Base-by-base conservation (phyloP, 2,113 vertebrate species). In the Meriones unguiculatus region DNA sequence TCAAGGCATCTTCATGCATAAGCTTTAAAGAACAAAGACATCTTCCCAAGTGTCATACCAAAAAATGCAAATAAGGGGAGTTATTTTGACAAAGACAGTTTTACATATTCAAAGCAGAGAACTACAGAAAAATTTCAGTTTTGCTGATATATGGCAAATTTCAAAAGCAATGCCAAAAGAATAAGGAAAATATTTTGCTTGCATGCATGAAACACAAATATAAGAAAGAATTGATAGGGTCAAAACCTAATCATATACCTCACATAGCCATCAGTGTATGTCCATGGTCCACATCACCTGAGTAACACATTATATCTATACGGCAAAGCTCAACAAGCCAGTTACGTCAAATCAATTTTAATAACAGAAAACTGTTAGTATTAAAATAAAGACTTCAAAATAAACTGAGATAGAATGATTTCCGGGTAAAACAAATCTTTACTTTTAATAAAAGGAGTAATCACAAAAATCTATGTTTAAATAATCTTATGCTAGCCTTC, bases 371-470 rank as follows among this genome's bases (percentile, higher is more conserved):
- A 93, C 2, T 65, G 0, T 80, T 57, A 54, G n/a, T 13, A 93
- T 87, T 76, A 95, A 91, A 69, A 92, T 75, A 87, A 90, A 65
- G 11, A 95, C 88, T 73, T 87, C 89, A 93, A 5, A 90, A 86
- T 35, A 87, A 95, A 77, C 0, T 77, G 14, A 95, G 50, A 78
- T 80, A 46, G 6, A 70, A 80, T 10, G 3, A 90, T 62, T 87
- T 38, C 89, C 12, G 52, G 81, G 59, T 46, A 32, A 94, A 90
- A 73, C 17, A 65, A 89, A 87, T 72, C 46, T 57, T 93, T 77
- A 92, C 52, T 96, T 85, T 93, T 73, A 97, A 59, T 87, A 82
- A 93, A 90, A 50, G 15, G 24, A 72, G 84, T 50, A 94, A 90
- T 62, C 77, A 90, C 22, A 77, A 93, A 94, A 89, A 12, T 87